Conservation (phyloP, 2,113 vertebrate genomes). For the Vulpes ferrilata region DNA sequence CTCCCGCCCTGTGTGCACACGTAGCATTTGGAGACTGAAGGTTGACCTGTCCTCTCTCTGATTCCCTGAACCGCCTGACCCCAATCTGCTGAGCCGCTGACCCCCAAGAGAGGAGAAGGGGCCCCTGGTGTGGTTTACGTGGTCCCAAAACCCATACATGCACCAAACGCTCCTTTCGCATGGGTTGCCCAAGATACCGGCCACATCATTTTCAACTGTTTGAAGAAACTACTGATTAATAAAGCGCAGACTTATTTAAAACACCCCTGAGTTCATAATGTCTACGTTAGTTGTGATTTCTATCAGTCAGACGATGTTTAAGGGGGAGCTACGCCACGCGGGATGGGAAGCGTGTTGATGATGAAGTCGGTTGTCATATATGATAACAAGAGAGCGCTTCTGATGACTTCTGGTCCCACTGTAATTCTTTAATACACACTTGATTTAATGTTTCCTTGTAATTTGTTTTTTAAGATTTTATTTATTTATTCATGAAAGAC, state of each 20-base stretch:
- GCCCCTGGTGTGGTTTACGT: not conserved
- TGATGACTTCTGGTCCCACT: not conserved
- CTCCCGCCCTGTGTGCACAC: accelerated
- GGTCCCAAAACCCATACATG: not conserved
- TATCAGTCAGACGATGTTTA: not conserved
- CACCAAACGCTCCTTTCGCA: not conserved
- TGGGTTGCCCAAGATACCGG: no score
- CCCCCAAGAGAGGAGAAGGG: not conserved
- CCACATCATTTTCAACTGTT: not conserved
- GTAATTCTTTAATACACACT: not conserved
- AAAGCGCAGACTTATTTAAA: not conserved
- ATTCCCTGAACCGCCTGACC: not conserved
- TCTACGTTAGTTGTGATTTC: not conserved
- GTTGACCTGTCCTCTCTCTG: not conserved
- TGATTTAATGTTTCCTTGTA: not conserved
- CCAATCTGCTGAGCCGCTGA: not conserved
- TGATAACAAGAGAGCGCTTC: not conserved
- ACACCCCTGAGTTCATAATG: not conserved
- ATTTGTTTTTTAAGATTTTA: not conserved
- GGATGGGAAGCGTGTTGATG: not conserved
- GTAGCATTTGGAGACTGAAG: accelerated
- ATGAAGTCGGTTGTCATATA: not conserved
- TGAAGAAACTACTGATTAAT: not conserved
- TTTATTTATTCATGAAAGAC: not conserved
- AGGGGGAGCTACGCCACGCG: not conserved